phyloP scores from a whole-genome alignment of 2,888 invertebrate species.

The Scaeva pyrastri region DNA sequence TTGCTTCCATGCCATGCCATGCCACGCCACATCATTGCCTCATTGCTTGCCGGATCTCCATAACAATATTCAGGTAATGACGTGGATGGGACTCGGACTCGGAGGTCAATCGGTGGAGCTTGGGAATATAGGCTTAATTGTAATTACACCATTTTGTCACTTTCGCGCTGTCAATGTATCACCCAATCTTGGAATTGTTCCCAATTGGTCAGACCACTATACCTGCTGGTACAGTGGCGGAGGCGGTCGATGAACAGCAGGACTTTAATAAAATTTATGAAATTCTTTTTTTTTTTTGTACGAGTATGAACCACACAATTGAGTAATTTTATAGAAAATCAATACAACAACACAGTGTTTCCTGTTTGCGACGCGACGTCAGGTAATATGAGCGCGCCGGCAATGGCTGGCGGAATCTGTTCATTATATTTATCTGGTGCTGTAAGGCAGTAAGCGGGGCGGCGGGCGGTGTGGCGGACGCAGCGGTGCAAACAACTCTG shows the following conservation, averaged over 20 bases:
- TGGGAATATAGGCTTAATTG: conserved; percentile 42
- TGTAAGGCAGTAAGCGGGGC: too few species aligned
- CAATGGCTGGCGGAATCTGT: not conserved
- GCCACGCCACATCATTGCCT: not conserved
- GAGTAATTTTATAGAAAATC: conserved; percentile 70
- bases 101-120: too few species aligned
- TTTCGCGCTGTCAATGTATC: conserved; percentile 35
- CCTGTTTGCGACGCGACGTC: not conserved
- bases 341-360: conserved; percentile 49
- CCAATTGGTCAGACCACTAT: conserved; percentile 38
- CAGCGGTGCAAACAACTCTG: not conserved
- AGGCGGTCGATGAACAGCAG: not conserved
- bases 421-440: too few species aligned
- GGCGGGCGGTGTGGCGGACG: too few species aligned
- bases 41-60: conserved; percentile 6
- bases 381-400: not conserved
- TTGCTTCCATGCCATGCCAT: not conserved
- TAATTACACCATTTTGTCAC: conserved; percentile 62
- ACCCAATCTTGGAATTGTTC: conserved; percentile 57
- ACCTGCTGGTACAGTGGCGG: not conserved
- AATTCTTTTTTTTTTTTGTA: conserved; percentile 32
- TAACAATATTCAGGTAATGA: conserved; percentile 40
- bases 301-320: conserved; percentile 63
- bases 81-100: conserved; percentile 32
- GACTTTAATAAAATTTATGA: conserved; percentile 31